Percentiles rank a stretch among this genome's conserved stretches.
phyloP scores from a whole-genome alignment of 1,140 invertebrate genomes.

The Drosophila varians region DNA sequence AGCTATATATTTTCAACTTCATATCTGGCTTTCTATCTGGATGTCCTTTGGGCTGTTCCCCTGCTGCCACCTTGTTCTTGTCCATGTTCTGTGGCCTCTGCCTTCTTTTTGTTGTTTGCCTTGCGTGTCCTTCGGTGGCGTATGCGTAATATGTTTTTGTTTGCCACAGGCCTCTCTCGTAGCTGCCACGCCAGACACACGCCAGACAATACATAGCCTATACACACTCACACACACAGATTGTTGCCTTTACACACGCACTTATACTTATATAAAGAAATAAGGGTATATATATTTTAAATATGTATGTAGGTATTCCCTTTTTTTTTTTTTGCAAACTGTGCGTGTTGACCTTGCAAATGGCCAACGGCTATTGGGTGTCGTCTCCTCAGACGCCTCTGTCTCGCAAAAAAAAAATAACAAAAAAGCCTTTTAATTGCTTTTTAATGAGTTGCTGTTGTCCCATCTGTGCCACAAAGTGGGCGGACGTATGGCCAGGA shows the following conservation, averaged over 20 bases:
- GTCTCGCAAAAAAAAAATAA: constrained; percentile 25
- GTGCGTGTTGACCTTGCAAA: constrained; percentile 65
- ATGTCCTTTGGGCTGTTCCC: neutral
- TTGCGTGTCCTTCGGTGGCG: constrained; percentile 53
- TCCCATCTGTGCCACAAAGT: constrained; percentile 16
- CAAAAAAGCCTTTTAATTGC: constrained; percentile 63
- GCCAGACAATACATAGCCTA: constrained; percentile 47
- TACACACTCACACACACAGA: constrained; percentile 15
- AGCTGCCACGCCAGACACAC: constrained; percentile 39
- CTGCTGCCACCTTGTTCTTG: constrained; percentile 25
- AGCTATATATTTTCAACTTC: constrained; percentile 25
- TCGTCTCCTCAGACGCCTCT: constrained; percentile 14
- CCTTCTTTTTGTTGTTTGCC: constrained; percentile 44
- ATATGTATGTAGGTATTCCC: constrained; percentile 19
- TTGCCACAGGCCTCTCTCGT: constrained; percentile 35
- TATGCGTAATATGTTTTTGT: constrained; percentile 69
- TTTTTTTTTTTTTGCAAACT: constrained; percentile 9
- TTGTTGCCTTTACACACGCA: neutral
- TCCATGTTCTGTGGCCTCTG: constrained; percentile 35
- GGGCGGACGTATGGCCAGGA: neutral
- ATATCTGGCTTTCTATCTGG: constrained; percentile 17
- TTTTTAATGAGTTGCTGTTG: constrained; percentile 61
- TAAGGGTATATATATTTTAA: neutral
- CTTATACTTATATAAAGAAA: constrained; percentile 1
- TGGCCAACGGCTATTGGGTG: constrained; percentile 54